These are phyloP conservation scores for Pinna nobilis DNA, from an alignment of 1,140 invertebrate genomes.

Conservation along the genomic window DNA sequence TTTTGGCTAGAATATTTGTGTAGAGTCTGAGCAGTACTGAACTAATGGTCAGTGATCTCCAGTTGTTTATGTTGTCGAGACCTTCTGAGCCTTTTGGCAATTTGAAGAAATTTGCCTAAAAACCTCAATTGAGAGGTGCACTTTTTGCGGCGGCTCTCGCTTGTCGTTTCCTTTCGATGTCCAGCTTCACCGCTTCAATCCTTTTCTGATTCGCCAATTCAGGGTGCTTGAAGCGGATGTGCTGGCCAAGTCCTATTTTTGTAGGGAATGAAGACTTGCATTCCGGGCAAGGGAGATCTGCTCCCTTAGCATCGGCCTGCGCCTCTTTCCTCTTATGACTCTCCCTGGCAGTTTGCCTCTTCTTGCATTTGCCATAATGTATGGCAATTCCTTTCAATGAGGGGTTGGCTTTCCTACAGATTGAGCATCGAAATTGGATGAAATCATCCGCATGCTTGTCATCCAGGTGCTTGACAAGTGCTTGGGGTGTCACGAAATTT, in stretches of 20 bases:
- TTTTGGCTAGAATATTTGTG: constrained; percentile 26
- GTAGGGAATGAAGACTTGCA: not conserved
- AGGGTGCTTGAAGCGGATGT: not conserved
- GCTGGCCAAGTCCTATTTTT: not conserved
- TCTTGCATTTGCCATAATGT: not conserved
- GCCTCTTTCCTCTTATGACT: not conserved
- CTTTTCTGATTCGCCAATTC: not conserved
- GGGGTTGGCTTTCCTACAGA: not conserved
- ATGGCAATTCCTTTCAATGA: not conserved
- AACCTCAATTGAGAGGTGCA: no score
- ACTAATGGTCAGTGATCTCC: constrained; percentile 53
- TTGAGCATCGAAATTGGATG: not conserved
- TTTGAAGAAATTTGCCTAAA: no score
- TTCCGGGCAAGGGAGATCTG: not conserved
- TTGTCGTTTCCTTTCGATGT: not conserved
- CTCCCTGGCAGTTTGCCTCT: not conserved
- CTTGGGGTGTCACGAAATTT: not conserved
- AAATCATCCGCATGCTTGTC: not conserved
- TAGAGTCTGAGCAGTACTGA: constrained; percentile 38
- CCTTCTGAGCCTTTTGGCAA: constrained; percentile 47
- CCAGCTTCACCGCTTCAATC: not conserved
- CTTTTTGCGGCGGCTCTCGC: not conserved
- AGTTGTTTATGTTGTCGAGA: constrained; percentile 46
- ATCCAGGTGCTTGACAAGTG: not conserved
- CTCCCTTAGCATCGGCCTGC: not conserved